Percentiles rank a stretch among this genome's conserved stretches.
Evolutionary conservation across 2,888 invertebrate genomes (phyloP).

Genomic region (Hirtodrosophila alboralis): DNA sequence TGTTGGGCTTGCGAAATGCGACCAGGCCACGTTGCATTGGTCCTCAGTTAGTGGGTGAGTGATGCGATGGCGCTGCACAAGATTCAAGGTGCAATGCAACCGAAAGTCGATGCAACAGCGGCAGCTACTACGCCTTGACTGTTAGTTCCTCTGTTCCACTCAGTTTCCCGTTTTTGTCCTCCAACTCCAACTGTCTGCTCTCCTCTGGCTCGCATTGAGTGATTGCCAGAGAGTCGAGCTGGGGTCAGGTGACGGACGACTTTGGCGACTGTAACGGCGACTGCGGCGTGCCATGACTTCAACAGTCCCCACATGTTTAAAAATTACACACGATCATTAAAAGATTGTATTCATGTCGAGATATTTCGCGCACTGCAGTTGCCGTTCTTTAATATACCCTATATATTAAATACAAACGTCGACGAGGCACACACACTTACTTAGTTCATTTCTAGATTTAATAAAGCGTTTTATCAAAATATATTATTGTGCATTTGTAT

Average conservation of each 20-base stretch:
- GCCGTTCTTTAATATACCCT: slow-evolving; percentile 19
- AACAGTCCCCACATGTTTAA: slow-evolving; percentile 66
- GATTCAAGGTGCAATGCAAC: slow-evolving; percentile 74
- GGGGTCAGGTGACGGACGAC: slow-evolving; percentile 75
- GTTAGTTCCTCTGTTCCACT: slow-evolving; percentile 13
- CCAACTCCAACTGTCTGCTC: slow-evolving; percentile 6
- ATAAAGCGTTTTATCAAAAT: too few relatives aligned
- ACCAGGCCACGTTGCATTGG: slow-evolving; percentile 59
- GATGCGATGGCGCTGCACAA: slow-evolving; percentile 64
- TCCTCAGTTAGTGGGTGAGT: slow-evolving; percentile 74
- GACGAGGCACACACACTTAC: background rate
- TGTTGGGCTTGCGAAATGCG: slow-evolving; percentile 67
- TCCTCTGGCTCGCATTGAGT: slow-evolving; percentile 53
- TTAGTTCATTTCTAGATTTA: too few relatives aligned
- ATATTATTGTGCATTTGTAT: too few relatives aligned
- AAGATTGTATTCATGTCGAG: slow-evolving; percentile 80
- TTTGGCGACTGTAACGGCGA: slow-evolving; percentile 33
- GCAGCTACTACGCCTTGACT: slow-evolving; percentile 48
- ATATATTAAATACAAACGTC: too few relatives aligned
- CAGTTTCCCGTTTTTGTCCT: slow-evolving; percentile 1
- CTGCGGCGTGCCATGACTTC: slow-evolving; percentile 49
- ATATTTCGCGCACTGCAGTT: slow-evolving; percentile 63
- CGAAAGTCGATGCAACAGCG: slow-evolving; percentile 55
- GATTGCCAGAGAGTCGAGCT: slow-evolving; percentile 67
- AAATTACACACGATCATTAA: slow-evolving; percentile 83